Conservation (phyloP, 1,140 invertebrate species). For the Drosophila sp. region DNA sequence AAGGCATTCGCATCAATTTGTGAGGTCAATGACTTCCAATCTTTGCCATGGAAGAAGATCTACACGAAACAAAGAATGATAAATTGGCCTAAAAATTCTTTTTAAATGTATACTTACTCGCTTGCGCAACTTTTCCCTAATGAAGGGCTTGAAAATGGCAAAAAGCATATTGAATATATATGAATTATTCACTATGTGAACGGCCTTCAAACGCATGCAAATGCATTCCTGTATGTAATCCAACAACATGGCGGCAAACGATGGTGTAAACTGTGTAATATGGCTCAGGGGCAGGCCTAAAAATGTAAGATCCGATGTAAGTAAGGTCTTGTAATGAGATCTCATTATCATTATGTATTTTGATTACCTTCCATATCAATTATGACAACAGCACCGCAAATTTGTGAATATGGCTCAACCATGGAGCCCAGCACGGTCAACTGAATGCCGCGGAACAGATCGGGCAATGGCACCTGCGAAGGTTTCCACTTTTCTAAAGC, state of each 20-base stretch:
- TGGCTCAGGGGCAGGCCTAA: conserved; percentile 86
- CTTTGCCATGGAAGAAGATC: conserved; percentile 90
- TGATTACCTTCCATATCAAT: conserved; percentile 87
- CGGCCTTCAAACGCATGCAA: conserved; percentile 86
- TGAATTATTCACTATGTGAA: conserved; percentile 92
- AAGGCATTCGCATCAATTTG: conserved; percentile 87
- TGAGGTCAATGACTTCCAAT: conserved; percentile 86
- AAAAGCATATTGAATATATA: conserved; percentile 90
- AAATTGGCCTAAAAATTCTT: background rate
- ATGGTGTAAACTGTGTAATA: conserved; percentile 88
- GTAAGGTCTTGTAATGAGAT: background rate
- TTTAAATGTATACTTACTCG: conserved; percentile 78
- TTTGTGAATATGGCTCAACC: conserved; percentile 86
- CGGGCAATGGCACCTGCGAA: conserved; percentile 84
- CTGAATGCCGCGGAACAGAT: conserved; percentile 86
- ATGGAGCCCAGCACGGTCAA: conserved; percentile 86
- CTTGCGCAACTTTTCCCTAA: conserved; percentile 87
- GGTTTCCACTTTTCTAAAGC: conserved; percentile 87
- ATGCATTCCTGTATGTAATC: conserved; percentile 87
- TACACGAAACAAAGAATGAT: conserved; percentile 58
- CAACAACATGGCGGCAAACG: conserved; percentile 86
- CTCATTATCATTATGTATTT: background rate
- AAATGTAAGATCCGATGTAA: background rate
- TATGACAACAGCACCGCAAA: conserved; percentile 86
- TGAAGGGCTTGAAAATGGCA: conserved; percentile 90